Evolutionary conservation across 2,113 vertebrate species (phyloP).

Genomic region (Vulpes ferrilata): DNA sequence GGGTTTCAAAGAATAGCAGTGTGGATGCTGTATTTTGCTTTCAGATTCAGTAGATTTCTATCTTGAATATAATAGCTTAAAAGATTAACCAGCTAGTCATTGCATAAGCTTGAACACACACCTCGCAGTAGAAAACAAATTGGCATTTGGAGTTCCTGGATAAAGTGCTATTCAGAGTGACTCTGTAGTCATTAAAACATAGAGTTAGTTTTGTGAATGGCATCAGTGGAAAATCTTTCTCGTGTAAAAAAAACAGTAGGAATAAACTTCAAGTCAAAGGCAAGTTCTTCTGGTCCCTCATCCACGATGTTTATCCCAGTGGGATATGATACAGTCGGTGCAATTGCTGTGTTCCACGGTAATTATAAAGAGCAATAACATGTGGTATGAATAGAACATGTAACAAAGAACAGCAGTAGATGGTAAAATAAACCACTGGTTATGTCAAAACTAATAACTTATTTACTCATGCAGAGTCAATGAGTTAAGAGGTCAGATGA

Average conservation of each 20-base stretch:
- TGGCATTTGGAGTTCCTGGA: conserved; percentile 58
- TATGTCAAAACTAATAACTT: conserved; percentile 87
- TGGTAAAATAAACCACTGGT: conserved; percentile 84
- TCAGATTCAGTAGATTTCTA: conserved; percentile 76
- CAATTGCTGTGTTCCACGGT: conserved; percentile 78
- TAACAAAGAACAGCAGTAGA: conserved; percentile 84
- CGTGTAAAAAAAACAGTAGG: conserved; percentile 80
- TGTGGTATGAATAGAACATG: conserved; percentile 81
- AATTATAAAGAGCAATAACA: conserved; percentile 86
- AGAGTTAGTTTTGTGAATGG: conserved; percentile 65
- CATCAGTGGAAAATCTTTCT: conserved; percentile 69
- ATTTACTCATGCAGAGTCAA: conserved; percentile 80
- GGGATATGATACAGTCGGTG: conserved; percentile 76
- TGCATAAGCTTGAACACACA: conserved; percentile 70
- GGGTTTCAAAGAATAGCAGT: conserved; percentile 65
- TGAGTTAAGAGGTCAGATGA: conserved; percentile 84
- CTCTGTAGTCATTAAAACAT: conserved; percentile 65
- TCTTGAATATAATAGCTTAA: conserved; percentile 67
- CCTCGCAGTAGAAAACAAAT: conserved; percentile 75
- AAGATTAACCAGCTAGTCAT: conserved; percentile 77
- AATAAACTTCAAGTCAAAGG: conserved; percentile 82
- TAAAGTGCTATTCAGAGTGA: conserved; percentile 74
- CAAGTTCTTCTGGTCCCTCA: conserved; percentile 76
- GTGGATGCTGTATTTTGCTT: conserved; percentile 44
- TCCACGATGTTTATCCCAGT: conserved; percentile 79